These are phyloP conservation scores for Tholera decimalis DNA, from an alignment of 2,888 invertebrate species.

Conservation along the genomic window DNA sequence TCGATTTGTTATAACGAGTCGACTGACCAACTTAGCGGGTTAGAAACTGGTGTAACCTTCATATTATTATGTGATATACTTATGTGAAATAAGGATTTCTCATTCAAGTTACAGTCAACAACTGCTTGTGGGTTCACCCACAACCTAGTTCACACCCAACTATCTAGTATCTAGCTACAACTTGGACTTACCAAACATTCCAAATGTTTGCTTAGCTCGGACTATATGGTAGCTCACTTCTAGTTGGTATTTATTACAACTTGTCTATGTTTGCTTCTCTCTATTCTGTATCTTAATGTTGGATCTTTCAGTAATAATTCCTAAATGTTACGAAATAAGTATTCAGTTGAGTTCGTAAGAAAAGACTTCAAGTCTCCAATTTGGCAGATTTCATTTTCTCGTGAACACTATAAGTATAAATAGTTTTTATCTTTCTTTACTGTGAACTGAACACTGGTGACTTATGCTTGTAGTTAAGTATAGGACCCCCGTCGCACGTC, in stretches of 20 bases:
- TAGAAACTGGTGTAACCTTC: too few species aligned
- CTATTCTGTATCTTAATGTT: conserved; percentile 2
- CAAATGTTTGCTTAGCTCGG: conserved; percentile 10
- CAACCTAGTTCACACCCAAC: too few species aligned
- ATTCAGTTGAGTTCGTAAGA: not conserved
- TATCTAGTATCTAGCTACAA: not conserved
- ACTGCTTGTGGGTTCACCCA: not conserved
- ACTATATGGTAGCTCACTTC: conserved; percentile 15
- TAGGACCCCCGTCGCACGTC: not conserved
- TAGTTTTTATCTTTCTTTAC: not conserved
- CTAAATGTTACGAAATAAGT: not conserved
- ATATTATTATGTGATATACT: too few species aligned
- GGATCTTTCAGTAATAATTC: conserved; percentile 5
- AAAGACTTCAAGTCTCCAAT: not conserved
- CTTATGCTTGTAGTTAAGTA: conserved; percentile 2
- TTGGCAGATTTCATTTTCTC: not conserved
- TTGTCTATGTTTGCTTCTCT: conserved; percentile 20
- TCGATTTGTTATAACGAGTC: conserved; percentile 1
- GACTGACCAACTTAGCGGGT: not conserved
- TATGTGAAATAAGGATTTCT: not conserved
- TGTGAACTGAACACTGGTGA: not conserved
- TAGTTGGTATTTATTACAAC: conserved; percentile 1
- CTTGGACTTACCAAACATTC: conserved; percentile 5
- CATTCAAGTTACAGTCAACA: conserved; percentile 3
- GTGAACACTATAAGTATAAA: not conserved